Evolutionary conservation across 2,113 vertebrate species (phyloP), one percentile per base, ranked within the genome.

Genomic region (Cryptotis parvus): DNA sequence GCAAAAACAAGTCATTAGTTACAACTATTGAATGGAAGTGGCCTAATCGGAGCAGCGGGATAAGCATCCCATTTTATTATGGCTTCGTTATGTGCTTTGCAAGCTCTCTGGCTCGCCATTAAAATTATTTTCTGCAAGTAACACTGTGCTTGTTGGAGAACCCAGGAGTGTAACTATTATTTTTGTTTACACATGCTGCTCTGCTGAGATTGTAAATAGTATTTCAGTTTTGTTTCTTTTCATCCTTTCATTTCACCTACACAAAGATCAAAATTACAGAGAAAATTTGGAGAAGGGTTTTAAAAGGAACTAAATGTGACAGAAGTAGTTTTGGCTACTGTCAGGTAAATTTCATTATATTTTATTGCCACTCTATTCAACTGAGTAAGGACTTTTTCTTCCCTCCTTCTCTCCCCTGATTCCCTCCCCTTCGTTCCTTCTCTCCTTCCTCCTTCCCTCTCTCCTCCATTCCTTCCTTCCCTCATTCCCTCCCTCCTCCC

Each of bases 1-100:
- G 95, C 55, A 97, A 97, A 98, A 98, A 97, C 97, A 98, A 98
- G 96, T 97, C 97, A 96, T 98, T 97, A 97, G 96, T 97, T 97
- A 94, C 87, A 96, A 49, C 94, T 95, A 55, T 94, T 65, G 84
- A 97, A 97, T 66, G 80, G 95, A 97, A 97, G 92, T 96, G 96
- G 96, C 91, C 97, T 97, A 97, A 97, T 97, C 94, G 31, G 96
- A 97, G 95, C 94, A 96, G 96, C 95, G 93, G 95, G 95, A 96
- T 96, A 97, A 97, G 96, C 89, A 94, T 95, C 96, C 95, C 90
- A 90, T 96, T 97, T 98, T 97, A 97, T 97, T 97, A 96, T 90
- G 95, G 92, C 96, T 97, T 96, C 39, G 18, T 97, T 97, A 87
- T 91, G 93, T 96, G 91, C 97, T 98, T 97, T 97, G 95, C 94